Base-by-base conservation (phyloP, 92 coral and sea anemone genomes). In the Zoanthus sansibaricus region DNA sequence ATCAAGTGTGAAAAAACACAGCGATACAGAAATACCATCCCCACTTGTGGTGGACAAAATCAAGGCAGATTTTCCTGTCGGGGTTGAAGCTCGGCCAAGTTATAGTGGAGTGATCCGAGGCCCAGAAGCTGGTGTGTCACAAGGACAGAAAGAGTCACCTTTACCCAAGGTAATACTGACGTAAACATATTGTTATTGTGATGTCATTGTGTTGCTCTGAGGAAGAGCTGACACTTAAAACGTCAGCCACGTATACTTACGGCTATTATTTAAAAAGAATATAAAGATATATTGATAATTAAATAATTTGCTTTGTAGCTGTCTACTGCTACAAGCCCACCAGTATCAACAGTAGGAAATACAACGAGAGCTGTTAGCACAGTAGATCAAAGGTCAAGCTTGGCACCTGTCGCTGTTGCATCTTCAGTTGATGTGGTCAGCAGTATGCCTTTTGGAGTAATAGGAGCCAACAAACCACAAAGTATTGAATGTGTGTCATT, bases 311-410 rank as follows among this genome's bases (percentile, higher is more conserved):
- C 66, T 66, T 1, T 7, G 51, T 21, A 80, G 92, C 84, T 72
- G 59, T 45, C 52, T 45, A 73, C 18, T 16, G 55, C 55, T 10
- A 62, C 52, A 79, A 77, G 76, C 71, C 87, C 84, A 6, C 90
- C 94, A 8, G 93, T 94, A 6, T 88, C 96, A 7, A 94, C 98
- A 51, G 91, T 94, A 8, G 95, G 94, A 10, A 88, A 77, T 54
- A 94, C 94, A 45, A 94, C 98, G 37, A 89, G 98, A 87, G 98
- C 98, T 7, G 94, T 80, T 16, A 76, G 90, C 4, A 94, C 98
- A 13, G 71, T 89, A 8, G 86, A 89, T 9, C 90, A 93, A 70
- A 87, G 95, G 42, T 91, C 87, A 32, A 86, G 45, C 9, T 56
- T 83, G 49, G 54, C 76, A 45, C 84, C 88, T 66, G 89, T 92